Base-by-base conservation (phyloP, 2,888 invertebrate species). In the Andrena dorsata region DNA sequence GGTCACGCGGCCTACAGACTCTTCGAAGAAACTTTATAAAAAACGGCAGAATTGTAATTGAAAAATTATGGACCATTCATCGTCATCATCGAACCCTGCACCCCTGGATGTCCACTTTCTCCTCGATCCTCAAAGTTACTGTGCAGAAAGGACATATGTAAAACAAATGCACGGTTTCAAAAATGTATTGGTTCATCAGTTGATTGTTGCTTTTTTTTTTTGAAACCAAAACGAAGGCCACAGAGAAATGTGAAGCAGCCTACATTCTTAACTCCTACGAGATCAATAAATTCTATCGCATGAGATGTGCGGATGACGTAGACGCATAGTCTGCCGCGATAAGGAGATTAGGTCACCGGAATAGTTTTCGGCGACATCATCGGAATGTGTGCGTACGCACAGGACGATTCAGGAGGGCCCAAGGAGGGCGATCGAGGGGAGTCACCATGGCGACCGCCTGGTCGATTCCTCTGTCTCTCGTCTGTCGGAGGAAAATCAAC, bases 401-500 rank as follows among this genome's bases (percentile, higher is more conserved):
- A 76, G 82, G 71, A 83, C 47, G 80, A 82, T 73, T 78, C 71
- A 74, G 82, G 82, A 74, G 68, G 66, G 85, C 64, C 76, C 72
- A 81, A 80, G 73, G 87, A 80, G 83, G 84, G 85, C 76, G 71
- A 70, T 79, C 65, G 86, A 75, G 80, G 78, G 80, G 84, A 74
- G 88, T 92, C 85, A 81, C 86, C 89, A 92, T 92, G 91, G 86
- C 88, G 85, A 92, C 92, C 89, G 90, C 89, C 92, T 83, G 91
- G 90, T 92, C 92, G 92, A 92, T 92, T 91, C 86, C 84, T 83
- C 76, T 75, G 83, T 84, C 83, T 76, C 72, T 60, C 65, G 65
- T 72, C 68, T 66, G 79, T 81, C 69, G 58, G 74, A 80, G 80
- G 72, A 82, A 82, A 51, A 76, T 83, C 32, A 71, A 86, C 82